Conservation (phyloP, 2,797 vertebrate genomes). For the Esox lucius region DNA sequence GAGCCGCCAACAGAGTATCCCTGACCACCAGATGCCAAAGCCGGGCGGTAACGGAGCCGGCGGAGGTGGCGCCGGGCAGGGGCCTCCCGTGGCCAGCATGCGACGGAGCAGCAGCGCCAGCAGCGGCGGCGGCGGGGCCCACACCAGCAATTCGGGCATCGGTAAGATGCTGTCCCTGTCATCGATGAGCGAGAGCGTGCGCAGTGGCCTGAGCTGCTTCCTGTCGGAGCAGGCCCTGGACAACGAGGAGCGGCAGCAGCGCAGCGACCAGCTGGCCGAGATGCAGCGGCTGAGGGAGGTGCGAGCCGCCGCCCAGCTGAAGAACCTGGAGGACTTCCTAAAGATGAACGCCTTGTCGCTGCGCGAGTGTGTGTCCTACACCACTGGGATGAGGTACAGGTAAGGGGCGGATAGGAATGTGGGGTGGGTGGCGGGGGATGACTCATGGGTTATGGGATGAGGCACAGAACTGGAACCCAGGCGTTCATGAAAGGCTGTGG, state of each 20-base stretch:
- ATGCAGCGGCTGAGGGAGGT: slow-evolving; percentile 84
- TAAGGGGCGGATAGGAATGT: slow-evolving; percentile 46
- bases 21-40: slow-evolving; percentile 67
- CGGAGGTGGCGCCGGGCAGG: slow-evolving; percentile 30
- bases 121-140: slow-evolving; percentile 39
- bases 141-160: slow-evolving; percentile 34
- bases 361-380: slow-evolving; percentile 76
- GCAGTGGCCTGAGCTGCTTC: slow-evolving; percentile 84
- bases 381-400: slow-evolving; percentile 92
- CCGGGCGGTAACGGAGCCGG: slow-evolving; percentile 45
- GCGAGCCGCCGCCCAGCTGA: slow-evolving; percentile 84
- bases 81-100: slow-evolving; percentile 35
- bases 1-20: slow-evolving; percentile 58
- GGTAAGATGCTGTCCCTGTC: slow-evolving; percentile 86
- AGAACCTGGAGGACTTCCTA: slow-evolving; percentile 92
- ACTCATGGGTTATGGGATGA: slow-evolving; percentile 76
- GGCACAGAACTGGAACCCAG: neutral
- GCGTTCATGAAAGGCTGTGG: neutral
- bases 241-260: slow-evolving; percentile 77
- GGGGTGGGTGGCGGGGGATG: neutral
- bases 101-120: slow-evolving; percentile 70
- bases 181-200: slow-evolving; percentile 85
- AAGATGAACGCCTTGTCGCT: slow-evolving; percentile 88
- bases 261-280: slow-evolving; percentile 73
- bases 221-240: slow-evolving; percentile 85